These are phyloP conservation scores for Glyphotaelius pellucidus DNA, from an alignment of 2,888 invertebrate species.

Conservation along the genomic window DNA sequence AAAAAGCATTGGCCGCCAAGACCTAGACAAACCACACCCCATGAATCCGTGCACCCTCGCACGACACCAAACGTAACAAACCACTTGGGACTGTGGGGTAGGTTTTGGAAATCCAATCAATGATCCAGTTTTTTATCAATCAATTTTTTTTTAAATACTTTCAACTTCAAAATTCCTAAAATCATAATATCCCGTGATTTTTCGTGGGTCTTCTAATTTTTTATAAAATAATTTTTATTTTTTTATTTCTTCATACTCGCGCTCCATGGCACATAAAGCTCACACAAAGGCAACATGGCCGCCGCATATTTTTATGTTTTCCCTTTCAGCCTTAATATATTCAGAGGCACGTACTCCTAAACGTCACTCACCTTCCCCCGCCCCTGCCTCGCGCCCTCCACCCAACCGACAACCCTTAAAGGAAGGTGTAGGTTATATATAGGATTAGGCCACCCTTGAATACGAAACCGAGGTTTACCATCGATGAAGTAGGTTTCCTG, in stretches of 20 bases:
- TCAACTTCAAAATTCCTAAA: too few species aligned
- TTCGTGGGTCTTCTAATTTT: too few species aligned
- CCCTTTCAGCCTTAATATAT: conserved; percentile 45
- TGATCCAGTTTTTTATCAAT: too few species aligned
- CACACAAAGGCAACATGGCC: conserved; percentile 9
- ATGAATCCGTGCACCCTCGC: too few species aligned
- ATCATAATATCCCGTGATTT: too few species aligned
- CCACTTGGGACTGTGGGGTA: too few species aligned
- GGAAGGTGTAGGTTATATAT: background rate
- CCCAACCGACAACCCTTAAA: background rate
- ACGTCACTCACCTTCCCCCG: conserved; percentile 25
- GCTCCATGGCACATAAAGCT: background rate
- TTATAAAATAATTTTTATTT: background rate
- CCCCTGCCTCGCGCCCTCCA: background rate
- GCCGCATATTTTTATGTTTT: conserved; percentile 42
- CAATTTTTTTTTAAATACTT: too few species aligned
- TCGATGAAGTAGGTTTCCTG: background rate
- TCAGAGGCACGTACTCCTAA: conserved; percentile 43
- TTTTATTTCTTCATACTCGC: background rate
- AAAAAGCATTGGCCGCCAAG: too few species aligned
- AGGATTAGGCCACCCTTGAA: background rate
- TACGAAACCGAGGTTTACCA: background rate
- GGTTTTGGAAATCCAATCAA: too few species aligned
- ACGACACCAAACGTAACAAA: too few species aligned
- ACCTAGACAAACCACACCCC: too few species aligned